Evolutionary conservation across 2,113 vertebrate species (phyloP), one percentile per base, ranked within the genome.

Genomic region (Corythoichthys intestinalis): DNA sequence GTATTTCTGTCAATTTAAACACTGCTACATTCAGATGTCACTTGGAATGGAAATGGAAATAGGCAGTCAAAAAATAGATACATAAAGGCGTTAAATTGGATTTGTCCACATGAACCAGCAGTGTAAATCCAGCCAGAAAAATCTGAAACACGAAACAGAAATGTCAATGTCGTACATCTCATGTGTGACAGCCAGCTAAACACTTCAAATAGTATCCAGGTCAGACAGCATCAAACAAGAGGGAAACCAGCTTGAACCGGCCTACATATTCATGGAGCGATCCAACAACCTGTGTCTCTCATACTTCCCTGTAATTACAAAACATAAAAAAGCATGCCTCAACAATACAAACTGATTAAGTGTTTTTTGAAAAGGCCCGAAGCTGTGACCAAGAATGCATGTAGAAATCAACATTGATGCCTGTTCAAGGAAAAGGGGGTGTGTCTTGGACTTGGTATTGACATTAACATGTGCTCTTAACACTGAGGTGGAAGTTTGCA

Each of bases 401-500:
- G 13, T 20, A 70, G 20, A 37, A 54, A 66, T 69, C 67, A 76
- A 65, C 58, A 69, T 46, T 35, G 17, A 17, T 5, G 11, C 59
- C 67, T 59, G 61, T 46, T 73, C 54, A 44, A 52, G 50, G 8
- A n/a, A 17, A 52, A 67, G 67, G 69, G 59, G 57, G 62, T 65
- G 71, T 67, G 70, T 67, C 67, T 59, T 49, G 44, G 2, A 14
- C 74, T 73, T 76, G 65, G 50, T 69, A 83, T 81, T 10, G 75
- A 85, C 71, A 79, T 71, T 20, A 75, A 79, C 70, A 74, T 67
- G 65, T 66, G 84, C 77, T 85, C 85, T 44, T 83, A 86, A 80
- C 71, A 76, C 73, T 47, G 66, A 72, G 66, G 70, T 82, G 70
- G 71, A 80, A 80, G 77, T 70, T 75, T 68, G 68, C 66, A 74